A percentile compares a stretch with the other conserved stretches of the same genome.
Conservation (phyloP, 53 echinoderm and acorn worm genomes). For the Stichopus horrens region DNA sequence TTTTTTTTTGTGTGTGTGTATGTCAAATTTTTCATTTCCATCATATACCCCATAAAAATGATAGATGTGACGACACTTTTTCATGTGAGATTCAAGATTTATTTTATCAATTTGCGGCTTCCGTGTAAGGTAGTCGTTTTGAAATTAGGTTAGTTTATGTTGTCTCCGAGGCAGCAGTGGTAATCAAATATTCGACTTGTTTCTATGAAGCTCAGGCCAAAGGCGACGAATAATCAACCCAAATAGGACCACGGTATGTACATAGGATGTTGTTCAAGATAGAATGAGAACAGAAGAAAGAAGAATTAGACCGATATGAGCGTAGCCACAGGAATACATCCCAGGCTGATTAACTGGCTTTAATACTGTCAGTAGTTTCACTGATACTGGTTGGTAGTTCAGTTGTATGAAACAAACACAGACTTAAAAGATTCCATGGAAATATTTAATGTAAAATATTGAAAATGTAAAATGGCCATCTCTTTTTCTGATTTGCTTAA, state of each 20-base stretch:
- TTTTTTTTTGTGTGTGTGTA: no score
- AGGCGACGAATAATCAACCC: constrained; percentile 10
- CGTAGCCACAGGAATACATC: not conserved
- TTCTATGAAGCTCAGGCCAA: not conserved
- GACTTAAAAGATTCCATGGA: no score
- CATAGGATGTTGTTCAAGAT: not conserved
- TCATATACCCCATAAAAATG: not conserved
- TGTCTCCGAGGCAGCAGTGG: not conserved
- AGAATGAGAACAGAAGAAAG: not conserved
- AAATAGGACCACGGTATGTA: not conserved
- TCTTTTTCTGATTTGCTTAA: no score
- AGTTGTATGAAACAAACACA: no score
- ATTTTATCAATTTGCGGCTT: constrained; percentile 2
- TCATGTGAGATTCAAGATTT: not conserved
- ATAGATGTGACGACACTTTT: not conserved
- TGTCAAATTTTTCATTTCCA: no score
- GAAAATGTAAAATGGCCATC: no score
- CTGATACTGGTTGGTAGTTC: no score
- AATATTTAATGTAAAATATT: no score
- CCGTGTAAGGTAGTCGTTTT: not conserved
- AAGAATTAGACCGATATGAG: not conserved
- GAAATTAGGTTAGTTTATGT: constrained; percentile 14
- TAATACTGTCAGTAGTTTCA: no score
- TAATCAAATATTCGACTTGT: constrained; percentile 13
- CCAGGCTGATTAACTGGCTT: no score